Base-by-base conservation (phyloP, 2,888 invertebrate species). In the Synergus laeviventris region DNA sequence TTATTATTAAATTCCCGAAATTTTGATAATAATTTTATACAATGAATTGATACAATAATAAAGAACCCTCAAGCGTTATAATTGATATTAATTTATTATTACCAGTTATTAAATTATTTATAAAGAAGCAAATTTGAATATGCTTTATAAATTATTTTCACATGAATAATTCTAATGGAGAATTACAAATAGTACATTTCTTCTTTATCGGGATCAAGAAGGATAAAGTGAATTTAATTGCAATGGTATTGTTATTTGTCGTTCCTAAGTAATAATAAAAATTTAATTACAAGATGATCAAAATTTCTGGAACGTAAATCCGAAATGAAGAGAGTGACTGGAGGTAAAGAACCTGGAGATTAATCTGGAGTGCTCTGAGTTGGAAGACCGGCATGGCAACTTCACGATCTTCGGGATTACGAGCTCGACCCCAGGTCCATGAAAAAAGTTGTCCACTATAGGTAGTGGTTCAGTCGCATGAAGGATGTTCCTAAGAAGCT, bases 401-500 rank as follows among this genome's bases (percentile, higher is more conserved):
- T 38, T n/a, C 8, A 39, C 36, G 62, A 62, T 62, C 36, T 36
- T 59, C n/a, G 18, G 38, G 38, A 62, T 62, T 38, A 62, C 38
- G 11, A 62, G 62, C 18, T 62, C 62, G 62, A 64, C 42, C 64
- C 18, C 42, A 64, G 5, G n/a, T 42, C 16, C 42, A 21, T 21
- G 14, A 64, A 64, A 64, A 64, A 64, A 39, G 21, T 64, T 39
- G 39, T 64, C 64, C 42, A 38, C 62, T 18, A n/a, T n/a, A 38
- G 16, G 38, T 42, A 64, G 39, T 39, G 18, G 18, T 21, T 38
- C 18, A 64, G 39, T 38, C 39, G 0, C 64, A 14, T 66, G 66
- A 66, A 42, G 21, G 21, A 66, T 66, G 21, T 45, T 66, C 66
- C 42, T 66, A 45, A 66, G 66, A 45, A 42, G 45, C 66, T 66